phyloP scores from a whole-genome alignment of 2,888 invertebrate species.

The Amblyjoppa proteus region DNA sequence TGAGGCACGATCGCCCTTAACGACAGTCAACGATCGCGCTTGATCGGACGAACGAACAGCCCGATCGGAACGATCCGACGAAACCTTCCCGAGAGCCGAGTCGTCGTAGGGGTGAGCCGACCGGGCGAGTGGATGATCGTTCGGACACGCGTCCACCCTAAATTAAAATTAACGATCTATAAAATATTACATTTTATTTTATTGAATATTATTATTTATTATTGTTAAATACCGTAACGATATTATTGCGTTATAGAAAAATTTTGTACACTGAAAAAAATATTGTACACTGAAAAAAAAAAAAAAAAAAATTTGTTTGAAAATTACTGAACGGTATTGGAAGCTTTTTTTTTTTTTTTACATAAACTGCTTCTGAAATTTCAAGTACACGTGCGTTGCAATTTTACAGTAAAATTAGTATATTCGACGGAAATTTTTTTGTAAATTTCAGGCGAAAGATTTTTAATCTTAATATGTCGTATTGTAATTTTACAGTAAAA shows the following conservation, averaged over 20 bases:
- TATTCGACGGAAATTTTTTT: too few relatives aligned
- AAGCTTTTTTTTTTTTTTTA: too few relatives aligned
- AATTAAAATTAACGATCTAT: slow-evolving; percentile 37
- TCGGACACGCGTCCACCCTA: slow-evolving; percentile 81
- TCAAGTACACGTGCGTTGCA: too few relatives aligned
- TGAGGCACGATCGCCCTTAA: slow-evolving; percentile 29
- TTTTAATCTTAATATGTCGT: too few relatives aligned
- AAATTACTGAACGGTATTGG: too few relatives aligned
- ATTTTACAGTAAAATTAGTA: too few relatives aligned
- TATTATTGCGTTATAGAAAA: background rate
- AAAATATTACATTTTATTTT: background rate
- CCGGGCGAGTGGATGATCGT: slow-evolving; percentile 70
- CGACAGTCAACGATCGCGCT: background rate
- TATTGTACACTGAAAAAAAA: too few relatives aligned
- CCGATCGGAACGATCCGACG: background rate
- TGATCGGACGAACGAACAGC: background rate
- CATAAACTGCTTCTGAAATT: too few relatives aligned
- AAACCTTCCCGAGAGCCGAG: slow-evolving; percentile 47
- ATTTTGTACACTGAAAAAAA: too few relatives aligned
- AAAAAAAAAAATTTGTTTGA: too few relatives aligned
- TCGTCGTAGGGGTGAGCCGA: slow-evolving; percentile 62
- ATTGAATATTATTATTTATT: background rate
- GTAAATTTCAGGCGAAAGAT: too few relatives aligned
- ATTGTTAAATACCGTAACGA: background rate
- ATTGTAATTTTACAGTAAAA: too few relatives aligned